phyloP scores from a whole-genome alignment of 1,140 invertebrate genomes.

The Lutraria rhynchaena region DNA sequence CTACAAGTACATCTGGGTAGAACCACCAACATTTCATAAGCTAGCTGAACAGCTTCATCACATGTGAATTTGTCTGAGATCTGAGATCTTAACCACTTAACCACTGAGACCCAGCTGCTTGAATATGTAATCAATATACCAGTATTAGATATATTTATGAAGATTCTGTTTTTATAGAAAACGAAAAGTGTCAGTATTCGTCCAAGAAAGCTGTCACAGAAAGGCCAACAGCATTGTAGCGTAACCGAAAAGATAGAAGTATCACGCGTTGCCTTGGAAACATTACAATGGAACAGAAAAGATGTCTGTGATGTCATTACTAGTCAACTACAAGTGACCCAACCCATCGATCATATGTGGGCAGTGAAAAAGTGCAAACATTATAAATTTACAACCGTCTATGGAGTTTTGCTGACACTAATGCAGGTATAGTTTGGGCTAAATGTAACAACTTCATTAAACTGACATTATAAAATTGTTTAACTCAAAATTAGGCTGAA shows the following conservation, averaged over 20 bases:
- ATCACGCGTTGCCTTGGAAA: slow-evolving; percentile 89
- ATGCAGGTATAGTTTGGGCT: slow-evolving; percentile 79
- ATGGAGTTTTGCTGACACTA: slow-evolving; percentile 91
- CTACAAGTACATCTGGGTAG: too few relatives aligned
- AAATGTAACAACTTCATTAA: too few relatives aligned
- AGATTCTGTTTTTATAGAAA: slow-evolving; percentile 31
- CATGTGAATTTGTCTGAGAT: too few relatives aligned
- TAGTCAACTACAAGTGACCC: slow-evolving; percentile 92
- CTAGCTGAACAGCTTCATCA: too few relatives aligned
- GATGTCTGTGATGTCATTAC: slow-evolving; percentile 94
- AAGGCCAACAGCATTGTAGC: slow-evolving; percentile 51
- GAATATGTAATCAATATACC: too few relatives aligned
- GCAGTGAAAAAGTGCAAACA: slow-evolving; percentile 88
- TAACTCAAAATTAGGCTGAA: too few relatives aligned
- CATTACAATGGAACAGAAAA: slow-evolving; percentile 94
- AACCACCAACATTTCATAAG: too few relatives aligned
- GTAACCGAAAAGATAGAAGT: slow-evolving; percentile 74
- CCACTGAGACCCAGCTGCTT: too few relatives aligned
- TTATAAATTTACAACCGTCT: slow-evolving; percentile 93
- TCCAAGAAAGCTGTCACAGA: slow-evolving; percentile 34
- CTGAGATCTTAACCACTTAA: too few relatives aligned
- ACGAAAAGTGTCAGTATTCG: slow-evolving; percentile 22
- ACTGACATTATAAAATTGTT: too few relatives aligned
- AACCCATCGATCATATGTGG: slow-evolving; percentile 93
- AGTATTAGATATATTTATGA: too few relatives aligned